Evolutionary conservation across 2,113 vertebrate species (phyloP).

Genomic region (Steatornis caripensis): DNA sequence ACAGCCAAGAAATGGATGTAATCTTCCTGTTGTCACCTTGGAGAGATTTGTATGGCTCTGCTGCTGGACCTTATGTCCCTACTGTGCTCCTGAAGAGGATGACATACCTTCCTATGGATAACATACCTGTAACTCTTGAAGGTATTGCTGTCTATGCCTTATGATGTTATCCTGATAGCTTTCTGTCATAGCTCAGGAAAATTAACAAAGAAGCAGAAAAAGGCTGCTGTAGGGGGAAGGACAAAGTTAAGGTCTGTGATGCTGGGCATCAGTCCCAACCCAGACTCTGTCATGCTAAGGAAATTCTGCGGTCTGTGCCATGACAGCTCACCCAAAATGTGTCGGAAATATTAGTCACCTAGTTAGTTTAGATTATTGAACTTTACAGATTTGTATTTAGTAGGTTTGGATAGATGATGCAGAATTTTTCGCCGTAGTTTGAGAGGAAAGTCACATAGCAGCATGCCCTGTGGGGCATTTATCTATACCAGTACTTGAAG

Average conservation of each 20-base stretch:
- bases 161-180: not conserved
- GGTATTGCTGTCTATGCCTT: not conserved
- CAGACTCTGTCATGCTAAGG: accelerated
- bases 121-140: not conserved
- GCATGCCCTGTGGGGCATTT: accelerated
- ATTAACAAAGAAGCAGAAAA: not conserved
- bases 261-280: not conserved
- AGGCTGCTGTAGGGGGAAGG: not conserved
- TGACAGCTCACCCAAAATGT: not conserved
- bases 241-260: not conserved
- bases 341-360: not conserved
- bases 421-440: not conserved
- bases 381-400: not conserved
- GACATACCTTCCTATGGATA: not conserved
- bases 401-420: not conserved
- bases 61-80: not conserved
- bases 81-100: not conserved
- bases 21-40: not conserved
- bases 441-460: not conserved
- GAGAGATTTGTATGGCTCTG: not conserved
- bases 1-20: not conserved
- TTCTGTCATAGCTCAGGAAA: not conserved
- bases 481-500: accelerated
- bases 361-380: not conserved
- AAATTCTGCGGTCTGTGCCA: not conserved